phyloP scores from a whole-genome alignment of 2,888 invertebrate genomes.

The Trissolcus brochymenae region DNA sequence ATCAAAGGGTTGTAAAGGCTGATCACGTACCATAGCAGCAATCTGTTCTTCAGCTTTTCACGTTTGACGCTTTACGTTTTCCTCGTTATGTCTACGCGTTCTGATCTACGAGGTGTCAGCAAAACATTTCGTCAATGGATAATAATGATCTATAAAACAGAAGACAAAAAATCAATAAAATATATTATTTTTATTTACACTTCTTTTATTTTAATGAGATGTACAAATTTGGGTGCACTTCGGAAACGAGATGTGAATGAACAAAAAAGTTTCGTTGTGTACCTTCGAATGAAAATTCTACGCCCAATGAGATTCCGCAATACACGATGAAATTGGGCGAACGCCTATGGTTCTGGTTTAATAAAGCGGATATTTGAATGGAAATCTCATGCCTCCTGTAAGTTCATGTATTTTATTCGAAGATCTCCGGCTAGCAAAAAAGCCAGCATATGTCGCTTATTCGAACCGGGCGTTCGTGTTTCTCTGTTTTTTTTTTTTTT shows the following conservation, averaged over 20 bases:
- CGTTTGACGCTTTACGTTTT: slow-evolving; percentile 69
- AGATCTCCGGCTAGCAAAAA: slow-evolving; percentile 57
- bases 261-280: slow-evolving; percentile 3
- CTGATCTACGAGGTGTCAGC: slow-evolving; percentile 53
- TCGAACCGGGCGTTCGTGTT: slow-evolving; percentile 60
- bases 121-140: slow-evolving; percentile 14
- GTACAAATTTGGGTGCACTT: neutral
- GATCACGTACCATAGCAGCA: slow-evolving; percentile 66
- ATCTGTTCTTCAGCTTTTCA: slow-evolving; percentile 66
- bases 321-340: slow-evolving; percentile 16
- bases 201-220: too few species aligned
- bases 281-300: slow-evolving; percentile 1
- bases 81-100: slow-evolving; percentile 62
- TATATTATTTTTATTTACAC: too few species aligned
- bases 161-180: too few species aligned
- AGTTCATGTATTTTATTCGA: slow-evolving; percentile 62
- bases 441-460: slow-evolving; percentile 63
- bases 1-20: slow-evolving; percentile 60
- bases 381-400: slow-evolving; percentile 61
- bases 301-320: slow-evolving; percentile 24
- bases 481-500: slow-evolving; percentile 17
- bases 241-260: slow-evolving; percentile 24
- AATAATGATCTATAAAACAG: too few species aligned
- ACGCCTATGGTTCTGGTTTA: slow-evolving; percentile 46
- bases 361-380: slow-evolving; percentile 64